Base-by-base conservation (phyloP, 1,140 invertebrate species). In the Eurytemora carolleeae region DNA sequence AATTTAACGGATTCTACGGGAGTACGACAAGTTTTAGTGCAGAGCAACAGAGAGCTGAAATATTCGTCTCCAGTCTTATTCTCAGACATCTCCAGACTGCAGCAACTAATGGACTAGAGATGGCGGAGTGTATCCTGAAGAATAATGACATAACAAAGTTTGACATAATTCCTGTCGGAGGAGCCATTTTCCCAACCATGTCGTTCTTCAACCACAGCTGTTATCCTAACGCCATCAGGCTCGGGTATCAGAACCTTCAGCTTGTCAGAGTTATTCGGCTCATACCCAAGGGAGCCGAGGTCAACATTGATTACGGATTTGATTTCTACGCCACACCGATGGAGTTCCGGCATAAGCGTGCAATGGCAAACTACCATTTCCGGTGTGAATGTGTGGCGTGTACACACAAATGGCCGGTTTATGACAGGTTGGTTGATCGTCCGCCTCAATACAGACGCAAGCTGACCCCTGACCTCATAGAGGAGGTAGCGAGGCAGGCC, bases 151-250 rank as follows among this genome's bases (percentile, higher is more conserved):
- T 64, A 59, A 63, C 55, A n/a, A 59, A 58, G 21, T 62, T 60
- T 24, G 64, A 71, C 56, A 82, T 80, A 15, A 74, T 80, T 1
- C 85, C 83, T 65, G 74, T 89, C 24, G 91, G 88, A 1, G 85
- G 86, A 23, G 90, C 82, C 23, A 74, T 93, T 16, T 95, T 85
- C 71, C 81, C 87, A 1, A 88, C 87, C 0, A 76, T 91, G 23
- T 85, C 88, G 16, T 74, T 93, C 23, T 86, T 94, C 66, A 96
- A 96, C 73, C 90, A 94, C 70, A 89, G 87, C 0, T 96, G 91
- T 69, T 86, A 90, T 71, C 90, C 90, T 15, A 79, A 83, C 62
- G 80, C 93, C 23, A 79, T 87, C 0, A 16, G 57, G 2, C n/a
- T 59, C 24, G 57, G 57, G 2, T 59, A 59, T 31, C 57, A 59